These are phyloP conservation scores for Drosophila pseudoobscura DNA, from an alignment of 1,140 invertebrate species.

Conservation along the genomic window DNA sequence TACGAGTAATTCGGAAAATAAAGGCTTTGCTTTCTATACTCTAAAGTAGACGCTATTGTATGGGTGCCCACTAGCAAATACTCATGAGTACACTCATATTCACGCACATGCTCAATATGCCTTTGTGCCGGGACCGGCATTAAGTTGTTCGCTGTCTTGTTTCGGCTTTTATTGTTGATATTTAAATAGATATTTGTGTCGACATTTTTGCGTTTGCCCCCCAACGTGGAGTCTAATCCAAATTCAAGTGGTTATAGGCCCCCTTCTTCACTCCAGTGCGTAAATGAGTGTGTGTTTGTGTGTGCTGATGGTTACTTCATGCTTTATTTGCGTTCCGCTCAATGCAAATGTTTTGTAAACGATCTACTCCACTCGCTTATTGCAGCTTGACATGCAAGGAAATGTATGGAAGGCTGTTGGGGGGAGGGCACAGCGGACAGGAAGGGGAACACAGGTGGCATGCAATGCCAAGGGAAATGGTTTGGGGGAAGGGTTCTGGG, in stretches of 20 bases:
- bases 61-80: no score
- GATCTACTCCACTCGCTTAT: constrained; percentile 46
- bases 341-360: constrained; percentile 59
- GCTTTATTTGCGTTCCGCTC: constrained; percentile 16
- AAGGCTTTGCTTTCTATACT: no score
- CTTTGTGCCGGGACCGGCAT: constrained; percentile 11
- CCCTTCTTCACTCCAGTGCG: background rate
- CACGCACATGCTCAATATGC: constrained; percentile 31
- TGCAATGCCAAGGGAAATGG: background rate
- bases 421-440: background rate
- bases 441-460: constrained; percentile 15
- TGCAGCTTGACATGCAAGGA: constrained; percentile 40
- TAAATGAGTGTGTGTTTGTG: constrained; percentile 1
- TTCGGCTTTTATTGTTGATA: constrained; percentile 43
- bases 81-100: background rate
- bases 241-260: constrained; percentile 19
- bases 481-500: background rate
- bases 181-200: constrained; percentile 46
- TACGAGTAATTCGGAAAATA: no score
- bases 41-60: no score
- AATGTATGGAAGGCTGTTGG: background rate
- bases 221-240: constrained; percentile 20
- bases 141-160: constrained; percentile 52
- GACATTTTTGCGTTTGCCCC: constrained; percentile 16
- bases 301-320: constrained; percentile 2